phyloP scores from a whole-genome alignment of 2,797 vertebrate species.

The Xerus rutilus region DNA sequence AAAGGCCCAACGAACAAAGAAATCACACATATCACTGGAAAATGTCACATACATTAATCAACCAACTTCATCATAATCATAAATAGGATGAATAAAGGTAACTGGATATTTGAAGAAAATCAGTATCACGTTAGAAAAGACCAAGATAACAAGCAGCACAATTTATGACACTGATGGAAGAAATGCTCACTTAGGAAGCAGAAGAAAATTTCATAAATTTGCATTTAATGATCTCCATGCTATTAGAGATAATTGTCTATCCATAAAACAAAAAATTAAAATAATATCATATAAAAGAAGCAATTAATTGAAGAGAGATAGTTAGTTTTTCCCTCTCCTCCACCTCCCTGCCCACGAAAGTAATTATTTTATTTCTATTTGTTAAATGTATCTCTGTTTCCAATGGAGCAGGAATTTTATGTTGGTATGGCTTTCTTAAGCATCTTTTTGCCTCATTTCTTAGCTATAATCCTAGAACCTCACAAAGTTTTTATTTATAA shows the following conservation, averaged over 20 bases:
- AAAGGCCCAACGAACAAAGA: not conserved
- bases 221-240: not conserved
- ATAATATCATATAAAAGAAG: not conserved
- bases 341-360: not conserved
- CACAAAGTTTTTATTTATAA: not conserved
- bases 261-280: not conserved
- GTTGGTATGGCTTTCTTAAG: not conserved
- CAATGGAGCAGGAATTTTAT: not conserved
- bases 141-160: constrained; percentile 9
- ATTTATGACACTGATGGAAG: not conserved
- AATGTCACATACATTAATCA: not conserved
- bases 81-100: not conserved
- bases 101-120: not conserved
- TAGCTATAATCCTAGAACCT: not conserved
- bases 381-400: not conserved
- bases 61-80: not conserved
- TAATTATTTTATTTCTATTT: not conserved
- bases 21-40: not conserved
- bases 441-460: not conserved
- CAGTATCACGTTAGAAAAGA: not conserved
- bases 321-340: not conserved
- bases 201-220: not conserved
- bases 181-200: not conserved
- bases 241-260: not conserved
- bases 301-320: not conserved